A percentile compares a stretch with the other conserved stretches of the same genome.
phyloP scores from a whole-genome alignment of 2,113 vertebrate species.

The Oreochromis aureus region DNA sequence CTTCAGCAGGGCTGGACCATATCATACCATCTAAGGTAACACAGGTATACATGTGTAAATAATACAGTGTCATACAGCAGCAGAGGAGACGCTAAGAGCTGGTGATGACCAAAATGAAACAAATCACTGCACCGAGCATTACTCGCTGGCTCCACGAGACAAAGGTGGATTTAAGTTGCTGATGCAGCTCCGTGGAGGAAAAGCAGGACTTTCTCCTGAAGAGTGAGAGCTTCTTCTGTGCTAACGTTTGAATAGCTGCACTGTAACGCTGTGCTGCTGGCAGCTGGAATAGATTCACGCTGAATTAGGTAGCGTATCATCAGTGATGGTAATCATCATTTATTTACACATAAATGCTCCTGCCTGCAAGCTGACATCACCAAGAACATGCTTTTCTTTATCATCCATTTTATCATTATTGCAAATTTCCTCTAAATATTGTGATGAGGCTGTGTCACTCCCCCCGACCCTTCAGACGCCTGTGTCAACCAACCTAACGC shows the following conservation, averaged over 20 bases:
- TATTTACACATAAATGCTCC: background rate
- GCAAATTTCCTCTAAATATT: background rate
- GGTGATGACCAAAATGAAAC: background rate
- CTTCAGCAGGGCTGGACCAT: too few species aligned
- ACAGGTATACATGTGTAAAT: too few species aligned
- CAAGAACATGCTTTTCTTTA: background rate
- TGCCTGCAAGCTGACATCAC: rapidly evolving
- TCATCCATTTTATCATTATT: background rate
- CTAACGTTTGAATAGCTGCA: background rate
- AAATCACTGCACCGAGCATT: background rate
- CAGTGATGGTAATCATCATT: rapidly evolving
- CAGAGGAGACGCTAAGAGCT: background rate
- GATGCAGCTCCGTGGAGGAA: background rate
- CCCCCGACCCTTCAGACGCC: background rate
- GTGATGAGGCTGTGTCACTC: background rate
- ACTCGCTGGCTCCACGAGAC: background rate
- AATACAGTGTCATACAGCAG: background rate
- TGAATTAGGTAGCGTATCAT: background rate
- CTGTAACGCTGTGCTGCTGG: rapidly evolving
- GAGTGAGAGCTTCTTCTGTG: background rate
- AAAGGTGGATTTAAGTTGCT: rapidly evolving
- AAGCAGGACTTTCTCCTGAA: background rate
- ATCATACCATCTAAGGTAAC: too few species aligned
- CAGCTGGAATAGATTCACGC: background rate
- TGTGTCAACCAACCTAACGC: background rate